phyloP scores from a whole-genome alignment of 2,113 vertebrate genomes.

The Manacus vitellinus region DNA sequence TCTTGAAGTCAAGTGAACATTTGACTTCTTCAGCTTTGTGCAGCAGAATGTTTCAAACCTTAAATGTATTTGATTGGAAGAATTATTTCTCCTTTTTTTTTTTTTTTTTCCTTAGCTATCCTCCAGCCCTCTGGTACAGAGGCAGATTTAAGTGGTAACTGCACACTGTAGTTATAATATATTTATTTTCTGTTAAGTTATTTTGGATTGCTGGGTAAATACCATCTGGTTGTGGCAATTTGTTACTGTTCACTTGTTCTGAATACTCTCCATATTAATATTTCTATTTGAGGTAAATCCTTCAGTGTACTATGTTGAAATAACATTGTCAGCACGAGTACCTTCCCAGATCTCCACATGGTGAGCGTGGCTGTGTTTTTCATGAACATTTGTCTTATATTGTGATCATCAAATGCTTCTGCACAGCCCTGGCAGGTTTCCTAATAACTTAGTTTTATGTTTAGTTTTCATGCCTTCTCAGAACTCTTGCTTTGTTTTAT shows the following conservation, averaged over 20 bases:
- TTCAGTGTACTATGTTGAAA: neutral
- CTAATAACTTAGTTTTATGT: neutral
- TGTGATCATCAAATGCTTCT: neutral
- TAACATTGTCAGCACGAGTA: neutral
- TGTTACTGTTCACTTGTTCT: neutral
- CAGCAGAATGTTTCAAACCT: neutral
- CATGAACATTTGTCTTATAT: neutral
- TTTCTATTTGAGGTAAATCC: neutral
- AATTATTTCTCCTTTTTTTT: rapidly evolving
- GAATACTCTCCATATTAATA: neutral
- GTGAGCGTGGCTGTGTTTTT: neutral
- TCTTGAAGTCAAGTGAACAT: neutral
- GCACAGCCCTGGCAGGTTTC: neutral
- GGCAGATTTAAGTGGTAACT: neutral
- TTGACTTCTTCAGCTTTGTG: neutral
- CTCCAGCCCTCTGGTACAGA: neutral
- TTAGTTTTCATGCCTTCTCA: neutral
- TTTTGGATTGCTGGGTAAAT: neutral
- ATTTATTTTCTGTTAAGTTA: neutral
- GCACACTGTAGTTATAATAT: neutral
- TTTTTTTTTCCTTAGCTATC: neutral
- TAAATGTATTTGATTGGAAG: neutral
- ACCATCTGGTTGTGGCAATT: neutral
- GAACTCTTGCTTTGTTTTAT: neutral
- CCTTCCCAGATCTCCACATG: neutral